Base-by-base conservation (phyloP, 2,797 vertebrate genomes). In the Denticeps clupeoides region DNA sequence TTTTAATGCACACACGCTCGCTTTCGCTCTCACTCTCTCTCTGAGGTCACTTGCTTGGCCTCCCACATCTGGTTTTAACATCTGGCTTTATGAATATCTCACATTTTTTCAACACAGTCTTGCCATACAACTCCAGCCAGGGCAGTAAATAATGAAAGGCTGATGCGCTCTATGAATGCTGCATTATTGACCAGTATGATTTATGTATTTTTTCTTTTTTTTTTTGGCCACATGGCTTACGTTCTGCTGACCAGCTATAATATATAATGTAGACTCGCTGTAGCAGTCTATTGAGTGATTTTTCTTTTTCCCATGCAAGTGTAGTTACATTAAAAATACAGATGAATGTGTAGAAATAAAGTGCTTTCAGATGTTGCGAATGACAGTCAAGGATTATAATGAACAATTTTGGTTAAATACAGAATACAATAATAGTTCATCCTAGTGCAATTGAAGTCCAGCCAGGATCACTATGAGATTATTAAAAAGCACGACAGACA, bases 351-450 rank as follows among this genome's bases (percentile, higher is more conserved):
- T 15, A 26, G 6, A 26, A 26, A 67, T 67, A 49, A 76, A 79
- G 60, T 59, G 56, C 57, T 79, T 67, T 79, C 73, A 77, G 70
- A 73, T 78, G 71, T 76, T 65, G 51, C 37, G 15, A 51, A 63
- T 64, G 47, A 51, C 53, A 59, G 60, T 68, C 54, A 12, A 41
- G 27, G 46, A 58, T 58, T 50, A 29, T 48, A 56, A 67, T 47
- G 58, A 67, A 68, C 68, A 73, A 72, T 74, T 68, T 66, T 48
- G 66, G 55, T 37, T 53, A 65, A 69, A 63, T 59, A 71, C 52
- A 59, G 64, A 68, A 68, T 70, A 48, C 62, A 74, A 68, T 68
- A 57, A 65, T 58, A 58, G 55, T 54, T 70, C 69, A 59, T 55
- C 12, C 16, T 37, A 47, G 25, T 38, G 42, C 9, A 49, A 58